Evolutionary conservation across 2,113 vertebrate species (phyloP), one percentile per base, ranked within the genome.

Genomic region (Corynorhinus townsendii): DNA sequence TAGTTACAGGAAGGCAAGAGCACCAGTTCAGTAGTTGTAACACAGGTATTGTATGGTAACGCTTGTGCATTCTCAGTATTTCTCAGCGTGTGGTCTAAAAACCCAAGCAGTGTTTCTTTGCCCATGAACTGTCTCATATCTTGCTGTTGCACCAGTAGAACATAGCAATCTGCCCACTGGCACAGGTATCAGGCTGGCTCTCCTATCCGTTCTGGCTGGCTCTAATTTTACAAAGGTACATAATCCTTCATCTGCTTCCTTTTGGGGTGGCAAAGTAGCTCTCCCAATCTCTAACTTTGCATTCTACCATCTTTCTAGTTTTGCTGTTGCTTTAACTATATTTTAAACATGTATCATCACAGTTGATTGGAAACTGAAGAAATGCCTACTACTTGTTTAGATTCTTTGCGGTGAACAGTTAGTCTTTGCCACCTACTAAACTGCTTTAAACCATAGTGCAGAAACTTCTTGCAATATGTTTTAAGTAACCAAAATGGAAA

Each of bases 281-380:
- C 45, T 52, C 90, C 64, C 79, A 90, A 22, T 75, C 45, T 92
- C 20, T 90, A 38, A 49, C 59, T 95, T 92, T 91, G 7, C 40
- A 85, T 83, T 69, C 84, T 90, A 66, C 69, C 79, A 95, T 59
- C n/a, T 86, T 95, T 85, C 24, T 86, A 73, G 52, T 85, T 90
- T 93, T 83, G 7, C 68, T 92, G 26, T 90, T 96, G 71, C 82
- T 91, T 91, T 86, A 97, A 68, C 62, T 90, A n/a, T 95, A 72
- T 93, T 96, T 97, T 93, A 94, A 97, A 96, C 45, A 90, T 92
- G 82, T 26, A 95, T 16, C 30, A 92, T 24, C 38, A 81, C 45
- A 93, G 92, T 95, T 93, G 93, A 97, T 93, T 96, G 94, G 92
- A 97, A 97, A 97, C 92, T 95, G 96, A 92, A 59, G 86, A 96